These are phyloP conservation scores for Orgyia antiqua DNA, from an alignment of 2,888 invertebrate genomes.

Conservation along the genomic window DNA sequence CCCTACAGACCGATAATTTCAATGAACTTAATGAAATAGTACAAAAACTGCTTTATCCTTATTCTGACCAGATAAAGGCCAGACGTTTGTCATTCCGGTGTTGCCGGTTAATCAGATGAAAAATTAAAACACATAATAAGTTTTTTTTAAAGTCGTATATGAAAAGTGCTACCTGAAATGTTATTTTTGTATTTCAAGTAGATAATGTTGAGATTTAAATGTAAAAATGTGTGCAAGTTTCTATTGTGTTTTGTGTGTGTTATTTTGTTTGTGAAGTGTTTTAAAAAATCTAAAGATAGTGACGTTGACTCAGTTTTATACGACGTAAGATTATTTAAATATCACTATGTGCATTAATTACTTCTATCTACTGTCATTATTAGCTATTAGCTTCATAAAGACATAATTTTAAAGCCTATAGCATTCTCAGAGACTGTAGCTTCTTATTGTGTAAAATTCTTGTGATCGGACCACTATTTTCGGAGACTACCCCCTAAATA, in stretches of 20 bases:
- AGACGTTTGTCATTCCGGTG: neutral
- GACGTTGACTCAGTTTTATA: conserved; percentile 1
- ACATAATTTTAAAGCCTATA: no score
- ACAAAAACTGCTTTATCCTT: neutral
- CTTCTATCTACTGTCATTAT: no score
- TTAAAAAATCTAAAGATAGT: conserved; percentile 2
- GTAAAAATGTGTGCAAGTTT: neutral
- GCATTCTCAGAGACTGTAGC: no score
- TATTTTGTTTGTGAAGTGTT: conserved; percentile 4
- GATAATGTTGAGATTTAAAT: neutral
- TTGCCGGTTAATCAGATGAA: neutral
- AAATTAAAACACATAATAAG: neutral
- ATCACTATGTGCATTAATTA: no score
- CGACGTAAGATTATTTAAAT: conserved; percentile 1
- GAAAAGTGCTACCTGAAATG: neutral
- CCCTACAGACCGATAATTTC: neutral
- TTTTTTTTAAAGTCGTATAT: neutral
- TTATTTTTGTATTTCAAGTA: neutral
- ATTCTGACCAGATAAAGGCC: neutral
- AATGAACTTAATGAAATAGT: neutral
- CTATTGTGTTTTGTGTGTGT: conserved; percentile 1
- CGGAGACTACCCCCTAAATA: no score
- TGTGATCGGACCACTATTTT: no score
- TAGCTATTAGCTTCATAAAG: no score
- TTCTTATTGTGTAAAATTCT: no score